These are phyloP conservation scores for Zophobas morio DNA, from an alignment of 1,140 invertebrate species.

Conservation along the genomic window DNA sequence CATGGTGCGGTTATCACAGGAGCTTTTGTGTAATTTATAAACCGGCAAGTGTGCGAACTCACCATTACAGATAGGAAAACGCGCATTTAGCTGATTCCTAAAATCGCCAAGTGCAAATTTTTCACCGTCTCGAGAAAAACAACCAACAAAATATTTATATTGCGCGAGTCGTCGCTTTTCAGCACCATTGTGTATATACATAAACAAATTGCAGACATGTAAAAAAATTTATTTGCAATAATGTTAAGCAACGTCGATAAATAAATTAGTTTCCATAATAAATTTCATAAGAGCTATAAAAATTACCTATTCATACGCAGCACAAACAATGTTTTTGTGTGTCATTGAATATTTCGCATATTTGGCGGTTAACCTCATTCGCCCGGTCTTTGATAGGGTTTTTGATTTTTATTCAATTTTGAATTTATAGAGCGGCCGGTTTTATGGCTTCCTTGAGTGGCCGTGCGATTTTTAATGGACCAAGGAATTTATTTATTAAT, in stretches of 20 bases:
- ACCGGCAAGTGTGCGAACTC: slow-evolving; percentile 5
- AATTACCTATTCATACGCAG: slow-evolving; percentile 34
- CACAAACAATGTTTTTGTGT: slow-evolving; percentile 21
- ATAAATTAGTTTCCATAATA: slow-evolving; percentile 40
- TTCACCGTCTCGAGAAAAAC: not conserved
- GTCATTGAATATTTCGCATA: slow-evolving; percentile 37
- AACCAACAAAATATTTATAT: too few relatives aligned
- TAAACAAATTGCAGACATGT: slow-evolving; percentile 36
- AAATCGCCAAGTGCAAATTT: too few relatives aligned
- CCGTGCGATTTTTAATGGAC: too few relatives aligned
- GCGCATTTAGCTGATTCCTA: slow-evolving; percentile 14
- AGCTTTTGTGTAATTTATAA: slow-evolving; percentile 17
- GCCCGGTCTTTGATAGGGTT: too few relatives aligned
- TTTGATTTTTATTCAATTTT: too few relatives aligned
- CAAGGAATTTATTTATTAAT: too few relatives aligned
- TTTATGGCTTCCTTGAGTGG: too few relatives aligned
- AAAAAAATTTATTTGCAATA: slow-evolving; percentile 30
- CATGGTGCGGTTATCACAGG: slow-evolving; percentile 25
- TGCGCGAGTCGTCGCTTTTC: not conserved
- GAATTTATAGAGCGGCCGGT: too few relatives aligned
- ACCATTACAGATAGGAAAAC: slow-evolving; percentile 14
- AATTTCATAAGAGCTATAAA: slow-evolving; percentile 28
- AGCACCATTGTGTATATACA: slow-evolving; percentile 14
- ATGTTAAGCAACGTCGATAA: slow-evolving; percentile 17
- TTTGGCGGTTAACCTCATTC: too few relatives aligned